Evolutionary conservation across 2,797 vertebrate species (phyloP), one percentile per base, ranked within the genome.

Genomic region (Dallia pectoralis): DNA sequence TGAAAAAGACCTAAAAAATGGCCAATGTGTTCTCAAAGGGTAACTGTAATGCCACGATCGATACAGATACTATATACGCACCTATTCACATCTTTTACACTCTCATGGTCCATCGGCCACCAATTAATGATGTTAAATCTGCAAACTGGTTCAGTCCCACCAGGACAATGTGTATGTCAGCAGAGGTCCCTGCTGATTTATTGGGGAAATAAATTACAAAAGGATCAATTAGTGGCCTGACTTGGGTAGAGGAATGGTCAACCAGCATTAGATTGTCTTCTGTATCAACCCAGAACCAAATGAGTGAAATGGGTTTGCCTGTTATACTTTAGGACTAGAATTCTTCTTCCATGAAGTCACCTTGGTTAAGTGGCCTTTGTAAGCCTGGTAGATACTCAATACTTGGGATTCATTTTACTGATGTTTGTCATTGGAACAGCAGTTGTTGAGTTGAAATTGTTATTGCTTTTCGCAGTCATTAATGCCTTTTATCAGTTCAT

Each of bases 181-280:
- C 40, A 44, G 7, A 83, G 75, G 69, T n/a, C 73, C 86, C 82
- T 85, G 69, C n/a, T 72, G 71, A 77, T 49, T 84, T 76, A 88
- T 76, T 73, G 74, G 77, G 76, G 76, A 71, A 73, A 79, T 73
- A 79, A 71, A 83, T 89, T 81, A 87, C 86, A 82, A 87, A 81
- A 75, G 65, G 71, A 51, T 76, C 68, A 77, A 76, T 73, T 64
- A 70, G 72, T 76, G 9, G 53, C 22, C 19, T 59, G 8, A 9
- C n/a, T 76, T 67, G 81, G 82, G 83, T 40, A 61, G 30, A 77
- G 62, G 4, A 7, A 77, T 30, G 2, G 19, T 30, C 22, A 19
- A 29, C 51, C 71, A 30, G 40, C 15, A 47, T 7, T 77, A 32
- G 68, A 53, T 1, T 69, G 12, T 25, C 53, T 59, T 11, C 3